Evolutionary conservation across 2,888 invertebrate species (phyloP).

Genomic region (Oligia strigilis): DNA sequence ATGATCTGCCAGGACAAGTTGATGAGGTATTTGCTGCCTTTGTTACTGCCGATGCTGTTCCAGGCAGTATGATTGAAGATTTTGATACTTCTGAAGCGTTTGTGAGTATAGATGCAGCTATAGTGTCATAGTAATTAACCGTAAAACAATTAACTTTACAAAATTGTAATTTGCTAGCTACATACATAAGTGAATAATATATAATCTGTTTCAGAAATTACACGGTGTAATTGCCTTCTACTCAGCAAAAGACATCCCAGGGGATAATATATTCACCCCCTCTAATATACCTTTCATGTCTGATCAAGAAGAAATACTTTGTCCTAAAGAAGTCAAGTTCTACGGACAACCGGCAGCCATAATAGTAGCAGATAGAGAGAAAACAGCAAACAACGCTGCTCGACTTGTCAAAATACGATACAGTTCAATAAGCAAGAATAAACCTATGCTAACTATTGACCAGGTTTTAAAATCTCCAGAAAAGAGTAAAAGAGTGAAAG

Average conservation of each 20-base stretch:
- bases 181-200: background rate
- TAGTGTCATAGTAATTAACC: background rate
- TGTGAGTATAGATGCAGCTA: slow-evolving; percentile 80
- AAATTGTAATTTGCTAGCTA: background rate
- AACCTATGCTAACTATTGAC: slow-evolving; percentile 74
- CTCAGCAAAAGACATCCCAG: slow-evolving; percentile 92
- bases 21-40: slow-evolving; percentile 93
- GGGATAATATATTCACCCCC: slow-evolving; percentile 89
- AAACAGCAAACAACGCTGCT: slow-evolving; percentile 90
- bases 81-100: slow-evolving; percentile 91
- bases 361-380: slow-evolving; percentile 90
- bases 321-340: slow-evolving; percentile 80
- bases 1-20: slow-evolving; percentile 91
- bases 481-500: slow-evolving; percentile 66
- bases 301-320: slow-evolving; percentile 82
- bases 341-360: slow-evolving; percentile 80
- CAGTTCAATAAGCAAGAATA: slow-evolving; percentile 75
- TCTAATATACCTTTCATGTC: slow-evolving; percentile 57
- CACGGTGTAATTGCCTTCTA: slow-evolving; percentile 92
- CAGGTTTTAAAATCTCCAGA: slow-evolving; percentile 70
- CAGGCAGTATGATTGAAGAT: slow-evolving; percentile 88
- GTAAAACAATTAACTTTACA: background rate
- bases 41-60: slow-evolving; percentile 87
- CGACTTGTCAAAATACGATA: slow-evolving; percentile 90
- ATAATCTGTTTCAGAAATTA: slow-evolving; percentile 83